Percentiles rank a stretch among this genome's conserved stretches.
phyloP scores from a whole-genome alignment of 2,888 invertebrate genomes.

The Platerodrilus igneus region DNA sequence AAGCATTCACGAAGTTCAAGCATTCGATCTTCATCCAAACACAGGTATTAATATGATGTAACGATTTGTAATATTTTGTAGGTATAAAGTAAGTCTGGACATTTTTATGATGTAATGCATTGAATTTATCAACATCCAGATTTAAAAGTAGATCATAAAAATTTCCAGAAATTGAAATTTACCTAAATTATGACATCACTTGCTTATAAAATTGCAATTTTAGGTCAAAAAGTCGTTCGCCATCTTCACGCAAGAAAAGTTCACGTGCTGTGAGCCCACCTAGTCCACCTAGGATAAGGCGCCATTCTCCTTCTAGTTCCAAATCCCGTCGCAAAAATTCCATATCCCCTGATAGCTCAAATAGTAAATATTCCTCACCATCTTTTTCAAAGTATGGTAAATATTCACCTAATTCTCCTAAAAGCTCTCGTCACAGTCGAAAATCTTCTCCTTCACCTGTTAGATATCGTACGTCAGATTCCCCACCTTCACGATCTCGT shows the following conservation, averaged over 20 bases:
- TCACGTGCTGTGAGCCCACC: constrained; percentile 42
- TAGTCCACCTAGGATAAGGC: constrained; percentile 44
- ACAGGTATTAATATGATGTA: constrained; percentile 47
- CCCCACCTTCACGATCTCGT: constrained; percentile 38
- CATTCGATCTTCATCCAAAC: constrained; percentile 44
- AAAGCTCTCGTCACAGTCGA: constrained; percentile 38
- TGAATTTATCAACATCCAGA: too few relatives aligned
- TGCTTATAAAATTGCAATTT: constrained; percentile 28
- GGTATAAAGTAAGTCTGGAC: too few relatives aligned
- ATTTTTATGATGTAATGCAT: too few relatives aligned
- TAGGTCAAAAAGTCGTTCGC: constrained; percentile 48
- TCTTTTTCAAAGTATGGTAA: constrained; percentile 29
- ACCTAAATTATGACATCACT: not conserved
- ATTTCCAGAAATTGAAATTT: constrained; percentile 1
- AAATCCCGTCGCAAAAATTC: constrained; percentile 40
- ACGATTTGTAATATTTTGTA: too few relatives aligned
- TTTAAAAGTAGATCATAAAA: constrained; percentile 6
- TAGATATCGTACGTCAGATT: constrained; percentile 33
- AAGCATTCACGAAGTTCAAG: constrained; percentile 47
- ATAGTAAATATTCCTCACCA: constrained; percentile 42
- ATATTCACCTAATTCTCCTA: constrained; percentile 41
- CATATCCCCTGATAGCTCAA: constrained; percentile 41
- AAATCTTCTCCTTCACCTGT: constrained; percentile 43
- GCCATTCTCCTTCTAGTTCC: constrained; percentile 43
- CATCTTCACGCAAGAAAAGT: constrained; percentile 42